Evolutionary conservation across 2,888 invertebrate species (phyloP).

Genomic region (Cactoblastis cactorum): DNA sequence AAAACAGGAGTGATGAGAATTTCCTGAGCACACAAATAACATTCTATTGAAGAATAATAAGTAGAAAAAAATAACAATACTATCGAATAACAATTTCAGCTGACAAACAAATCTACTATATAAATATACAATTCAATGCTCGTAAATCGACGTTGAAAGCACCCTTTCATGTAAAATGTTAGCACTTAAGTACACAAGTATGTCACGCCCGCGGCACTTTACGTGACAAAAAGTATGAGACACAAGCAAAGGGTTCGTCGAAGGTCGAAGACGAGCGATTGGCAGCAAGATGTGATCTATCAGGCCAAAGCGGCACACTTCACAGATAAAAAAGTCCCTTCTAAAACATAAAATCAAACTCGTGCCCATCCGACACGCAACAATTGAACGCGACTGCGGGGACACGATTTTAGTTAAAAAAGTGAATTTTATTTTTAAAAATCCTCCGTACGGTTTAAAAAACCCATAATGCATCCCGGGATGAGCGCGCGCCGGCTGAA

Average conservation of each 20-base stretch:
- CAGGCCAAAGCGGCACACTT: conserved; percentile 55
- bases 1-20: too few relatives aligned
- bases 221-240: conserved; percentile 30
- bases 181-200: conserved; percentile 21
- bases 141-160: background rate
- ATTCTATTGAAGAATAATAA: too few relatives aligned
- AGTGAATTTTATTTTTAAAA: conserved; percentile 74
- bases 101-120: conserved; percentile 30
- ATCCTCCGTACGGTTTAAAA: conserved; percentile 69
- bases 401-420: conserved; percentile 73
- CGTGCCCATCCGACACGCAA: conserved; percentile 79
- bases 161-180: conserved; percentile 12
- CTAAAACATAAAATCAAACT: conserved; percentile 69
- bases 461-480: conserved; percentile 68
- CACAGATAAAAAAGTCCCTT: conserved; percentile 73
- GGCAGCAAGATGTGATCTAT: conserved; percentile 41
- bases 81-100: conserved; percentile 8
- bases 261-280: conserved; percentile 42
- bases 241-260: conserved; percentile 45
- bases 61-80: background rate
- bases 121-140: conserved; percentile 27
- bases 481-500: conserved; percentile 73
- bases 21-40: too few relatives aligned
- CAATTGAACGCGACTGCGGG: conserved; percentile 72
- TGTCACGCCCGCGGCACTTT: conserved; percentile 35